Conservation (phyloP, 2,113 vertebrate genomes). For the Engraulis encrasicolus region DNA sequence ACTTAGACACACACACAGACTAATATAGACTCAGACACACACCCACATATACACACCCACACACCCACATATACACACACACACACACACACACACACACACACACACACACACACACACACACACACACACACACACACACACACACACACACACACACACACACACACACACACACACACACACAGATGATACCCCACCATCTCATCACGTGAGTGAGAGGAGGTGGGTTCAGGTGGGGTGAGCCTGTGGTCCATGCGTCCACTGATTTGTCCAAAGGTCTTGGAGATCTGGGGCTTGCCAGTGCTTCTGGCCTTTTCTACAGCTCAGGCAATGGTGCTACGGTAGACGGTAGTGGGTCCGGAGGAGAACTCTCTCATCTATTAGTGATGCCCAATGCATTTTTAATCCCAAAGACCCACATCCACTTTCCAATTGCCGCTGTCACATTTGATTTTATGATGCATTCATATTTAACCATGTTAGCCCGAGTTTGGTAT, state of each 20-base stretch:
- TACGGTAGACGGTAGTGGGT: slow-evolving; percentile 26
- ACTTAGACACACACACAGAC: no score
- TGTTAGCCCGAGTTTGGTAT: slow-evolving; percentile 49
- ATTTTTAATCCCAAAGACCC: slow-evolving; percentile 71
- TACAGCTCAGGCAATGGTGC: slow-evolving; percentile 38
- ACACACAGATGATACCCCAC: background rate
- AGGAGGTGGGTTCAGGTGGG: background rate
- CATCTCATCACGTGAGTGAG: background rate
- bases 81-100: no score
- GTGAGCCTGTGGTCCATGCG: background rate
- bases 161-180: no score
- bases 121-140: no score
- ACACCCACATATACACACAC: no score
- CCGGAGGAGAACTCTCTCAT: slow-evolving; percentile 60
- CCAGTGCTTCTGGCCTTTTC: background rate
- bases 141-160: no score
- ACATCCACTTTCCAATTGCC: slow-evolving; percentile 69
- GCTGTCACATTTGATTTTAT: slow-evolving; percentile 74
- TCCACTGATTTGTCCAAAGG: background rate
- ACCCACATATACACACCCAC: no score
- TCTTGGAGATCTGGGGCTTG: background rate
- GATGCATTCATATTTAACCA: slow-evolving; percentile 72
- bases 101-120: no score
- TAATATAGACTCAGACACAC: no score
- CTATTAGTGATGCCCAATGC: slow-evolving; percentile 68